Evolutionary conservation across 2,888 invertebrate genomes (phyloP).

Genomic region (Tetrapedia diversipes): DNA sequence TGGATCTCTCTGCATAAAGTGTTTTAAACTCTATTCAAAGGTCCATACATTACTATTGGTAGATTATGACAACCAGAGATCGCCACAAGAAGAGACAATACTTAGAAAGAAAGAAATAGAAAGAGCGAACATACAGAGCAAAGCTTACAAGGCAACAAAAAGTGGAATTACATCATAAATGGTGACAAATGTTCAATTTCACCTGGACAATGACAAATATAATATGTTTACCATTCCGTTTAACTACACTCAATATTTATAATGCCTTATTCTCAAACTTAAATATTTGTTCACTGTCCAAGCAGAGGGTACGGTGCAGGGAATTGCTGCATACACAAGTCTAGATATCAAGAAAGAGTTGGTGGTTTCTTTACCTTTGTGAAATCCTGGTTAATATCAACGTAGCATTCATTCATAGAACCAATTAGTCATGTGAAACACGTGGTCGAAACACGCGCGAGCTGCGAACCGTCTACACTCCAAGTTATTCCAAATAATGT

Average conservation of each 20-base stretch:
- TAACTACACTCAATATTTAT: neutral
- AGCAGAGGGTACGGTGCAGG: constrained; percentile 47
- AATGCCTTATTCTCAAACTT: neutral
- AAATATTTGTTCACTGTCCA: constrained; percentile 45
- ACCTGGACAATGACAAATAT: constrained; percentile 48
- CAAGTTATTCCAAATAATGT: constrained; percentile 59
- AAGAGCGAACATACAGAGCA: constrained; percentile 61
- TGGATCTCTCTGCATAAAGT: constrained; percentile 10
- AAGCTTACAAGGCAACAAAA: constrained; percentile 65
- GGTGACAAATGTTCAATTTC: constrained; percentile 52
- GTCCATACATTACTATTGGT: constrained; percentile 29
- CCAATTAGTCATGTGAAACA: constrained; percentile 81
- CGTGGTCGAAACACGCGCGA: constrained; percentile 72
- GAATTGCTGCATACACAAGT: constrained; percentile 67
- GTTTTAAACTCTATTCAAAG: neutral
- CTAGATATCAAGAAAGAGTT: constrained; percentile 79
- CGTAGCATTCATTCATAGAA: constrained; percentile 82
- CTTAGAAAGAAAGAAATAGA: constrained; percentile 56
- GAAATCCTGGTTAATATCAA: constrained; percentile 83
- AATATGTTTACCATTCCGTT: constrained; percentile 13
- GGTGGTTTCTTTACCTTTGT: constrained; percentile 82
- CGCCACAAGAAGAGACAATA: constrained; percentile 37
- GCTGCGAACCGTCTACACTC: constrained; percentile 56
- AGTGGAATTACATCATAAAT: constrained; percentile 54
- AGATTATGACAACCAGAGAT: constrained; percentile 41